Conservation (phyloP, 1,140 invertebrate genomes). For the Calephelis virginiensis region DNA sequence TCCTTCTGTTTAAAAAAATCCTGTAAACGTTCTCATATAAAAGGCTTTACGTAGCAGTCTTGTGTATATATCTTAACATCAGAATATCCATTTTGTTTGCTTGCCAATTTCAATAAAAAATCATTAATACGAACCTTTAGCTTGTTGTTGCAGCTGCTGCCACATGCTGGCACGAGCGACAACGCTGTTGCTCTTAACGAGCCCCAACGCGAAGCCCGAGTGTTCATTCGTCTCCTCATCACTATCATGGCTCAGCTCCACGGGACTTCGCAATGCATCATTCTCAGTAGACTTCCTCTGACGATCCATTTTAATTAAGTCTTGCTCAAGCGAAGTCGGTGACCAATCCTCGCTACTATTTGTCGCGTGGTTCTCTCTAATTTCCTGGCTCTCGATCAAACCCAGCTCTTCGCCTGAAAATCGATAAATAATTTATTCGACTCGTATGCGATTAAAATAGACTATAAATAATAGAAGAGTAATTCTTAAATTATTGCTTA, state of each 20-base stretch:
- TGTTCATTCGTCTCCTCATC: slow-evolving; percentile 54
- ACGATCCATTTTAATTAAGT: slow-evolving; percentile 57
- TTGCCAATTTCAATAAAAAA: background rate
- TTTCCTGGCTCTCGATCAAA: slow-evolving; percentile 68
- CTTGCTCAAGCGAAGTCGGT: slow-evolving; percentile 55
- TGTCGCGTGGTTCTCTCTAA: slow-evolving; percentile 56
- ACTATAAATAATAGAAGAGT: too few species aligned
- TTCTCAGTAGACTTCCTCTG: slow-evolving; percentile 61
- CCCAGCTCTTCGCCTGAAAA: slow-evolving; percentile 71
- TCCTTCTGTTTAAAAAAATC: too few species aligned
- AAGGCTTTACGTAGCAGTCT: too few species aligned
- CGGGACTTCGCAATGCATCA: slow-evolving; percentile 46
- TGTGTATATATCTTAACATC: too few species aligned
- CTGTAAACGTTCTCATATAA: too few species aligned
- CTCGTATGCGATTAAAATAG: slow-evolving; percentile 37
- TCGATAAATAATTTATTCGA: slow-evolving; percentile 40
- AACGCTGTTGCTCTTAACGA: slow-evolving; percentile 81
- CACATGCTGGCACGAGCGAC: slow-evolving; percentile 81
- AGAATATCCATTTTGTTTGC: background rate
- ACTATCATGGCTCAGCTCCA: slow-evolving; percentile 39
- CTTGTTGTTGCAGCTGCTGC: slow-evolving; percentile 81
- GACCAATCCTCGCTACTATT: slow-evolving; percentile 71
- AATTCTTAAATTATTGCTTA: slow-evolving; percentile 35
- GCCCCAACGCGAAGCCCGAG: slow-evolving; percentile 57
- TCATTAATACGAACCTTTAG: slow-evolving; percentile 54